phyloP scores from a whole-genome alignment of 2,888 invertebrate genomes.

The Strigamia transsilvanica region DNA sequence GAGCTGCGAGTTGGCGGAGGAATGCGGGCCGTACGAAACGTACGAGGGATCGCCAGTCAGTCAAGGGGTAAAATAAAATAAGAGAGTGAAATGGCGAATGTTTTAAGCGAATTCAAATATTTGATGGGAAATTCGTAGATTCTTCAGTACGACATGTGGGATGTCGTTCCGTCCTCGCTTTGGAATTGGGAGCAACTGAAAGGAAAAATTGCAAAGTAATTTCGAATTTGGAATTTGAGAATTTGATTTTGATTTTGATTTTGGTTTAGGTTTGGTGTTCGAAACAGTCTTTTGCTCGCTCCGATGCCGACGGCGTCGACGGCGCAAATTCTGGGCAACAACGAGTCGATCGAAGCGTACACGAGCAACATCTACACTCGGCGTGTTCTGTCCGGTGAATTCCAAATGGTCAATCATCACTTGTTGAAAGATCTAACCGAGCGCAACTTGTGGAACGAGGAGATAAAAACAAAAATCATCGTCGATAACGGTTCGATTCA shows the following conservation, averaged over 20 bases:
- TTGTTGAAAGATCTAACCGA: slow-evolving; percentile 92
- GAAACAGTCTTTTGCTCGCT: slow-evolving; percentile 92
- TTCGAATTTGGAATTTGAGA: too few relatives aligned
- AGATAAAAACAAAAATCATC: slow-evolving; percentile 94
- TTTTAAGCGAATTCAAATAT: too few relatives aligned
- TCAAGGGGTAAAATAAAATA: slow-evolving; percentile 73
- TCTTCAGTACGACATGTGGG: slow-evolving; percentile 98
- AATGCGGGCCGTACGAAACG: slow-evolving; percentile 85
- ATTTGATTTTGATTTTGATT: slow-evolving; percentile 9
- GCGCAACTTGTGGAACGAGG: slow-evolving; percentile 88
- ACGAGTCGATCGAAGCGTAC: slow-evolving; percentile 97
- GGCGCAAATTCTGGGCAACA: slow-evolving; percentile 98
- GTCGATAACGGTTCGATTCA: slow-evolving; percentile 91
- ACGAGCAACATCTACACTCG: slow-evolving; percentile 96
- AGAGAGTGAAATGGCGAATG: not conserved
- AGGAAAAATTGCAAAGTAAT: slow-evolving; percentile 74
- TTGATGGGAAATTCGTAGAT: slow-evolving; percentile 68
- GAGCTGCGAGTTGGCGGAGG: slow-evolving; percentile 90
- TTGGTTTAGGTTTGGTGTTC: slow-evolving; percentile 75
- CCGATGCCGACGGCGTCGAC: slow-evolving; percentile 99
- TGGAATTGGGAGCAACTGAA: slow-evolving; percentile 91
- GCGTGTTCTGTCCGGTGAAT: slow-evolving; percentile 93
- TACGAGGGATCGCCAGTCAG: slow-evolving; percentile 92
- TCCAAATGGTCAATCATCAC: slow-evolving; percentile 90
- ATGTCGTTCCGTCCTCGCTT: slow-evolving; percentile 81